Evolutionary conservation across 2,888 invertebrate species (phyloP).

Genomic region (Orthonychiurus folsomi): DNA sequence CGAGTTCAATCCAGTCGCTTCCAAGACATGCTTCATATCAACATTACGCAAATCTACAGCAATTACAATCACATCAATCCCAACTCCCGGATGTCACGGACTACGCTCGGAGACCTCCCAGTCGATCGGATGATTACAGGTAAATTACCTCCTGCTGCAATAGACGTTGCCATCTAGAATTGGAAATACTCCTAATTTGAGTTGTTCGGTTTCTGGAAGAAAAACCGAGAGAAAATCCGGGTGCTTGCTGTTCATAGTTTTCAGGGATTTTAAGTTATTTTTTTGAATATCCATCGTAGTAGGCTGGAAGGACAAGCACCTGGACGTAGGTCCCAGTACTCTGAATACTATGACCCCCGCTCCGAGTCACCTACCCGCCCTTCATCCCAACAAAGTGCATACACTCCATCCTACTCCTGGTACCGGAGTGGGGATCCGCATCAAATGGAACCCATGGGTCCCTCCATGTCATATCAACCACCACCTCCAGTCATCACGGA

Average conservation of each 20-base stretch:
- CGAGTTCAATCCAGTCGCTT: conserved; percentile 39
- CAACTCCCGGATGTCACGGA: conserved; percentile 39
- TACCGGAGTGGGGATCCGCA: conserved; percentile 20
- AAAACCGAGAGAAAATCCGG: too few relatives aligned
- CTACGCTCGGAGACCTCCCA: conserved; percentile 23
- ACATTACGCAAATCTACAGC: conserved; percentile 38
- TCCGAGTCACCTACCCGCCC: conserved; percentile 35
- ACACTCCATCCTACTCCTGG: conserved; percentile 36
- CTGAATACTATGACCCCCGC: conserved; percentile 36
- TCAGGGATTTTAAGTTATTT: too few relatives aligned
- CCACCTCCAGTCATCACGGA: conserved; percentile 75
- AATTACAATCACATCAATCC: conserved; percentile 30
- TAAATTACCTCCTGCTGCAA: too few relatives aligned
- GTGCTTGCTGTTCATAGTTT: too few relatives aligned
- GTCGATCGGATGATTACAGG: conserved; percentile 38
- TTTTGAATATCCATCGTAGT: too few relatives aligned
- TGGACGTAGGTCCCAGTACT: conserved; percentile 35
- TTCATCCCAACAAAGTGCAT: conserved; percentile 36
- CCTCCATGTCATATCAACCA: conserved; percentile 63
- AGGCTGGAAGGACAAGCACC: conserved; percentile 37
- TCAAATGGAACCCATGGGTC: conserved; percentile 40
- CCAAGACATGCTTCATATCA: conserved; percentile 40
- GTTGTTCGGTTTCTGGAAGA: too few relatives aligned
- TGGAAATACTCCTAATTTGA: too few relatives aligned
- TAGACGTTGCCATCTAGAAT: too few relatives aligned